These are phyloP conservation scores for Siniperca chuatsi DNA, from an alignment of 2,113 vertebrate species.

Conservation along the genomic window DNA sequence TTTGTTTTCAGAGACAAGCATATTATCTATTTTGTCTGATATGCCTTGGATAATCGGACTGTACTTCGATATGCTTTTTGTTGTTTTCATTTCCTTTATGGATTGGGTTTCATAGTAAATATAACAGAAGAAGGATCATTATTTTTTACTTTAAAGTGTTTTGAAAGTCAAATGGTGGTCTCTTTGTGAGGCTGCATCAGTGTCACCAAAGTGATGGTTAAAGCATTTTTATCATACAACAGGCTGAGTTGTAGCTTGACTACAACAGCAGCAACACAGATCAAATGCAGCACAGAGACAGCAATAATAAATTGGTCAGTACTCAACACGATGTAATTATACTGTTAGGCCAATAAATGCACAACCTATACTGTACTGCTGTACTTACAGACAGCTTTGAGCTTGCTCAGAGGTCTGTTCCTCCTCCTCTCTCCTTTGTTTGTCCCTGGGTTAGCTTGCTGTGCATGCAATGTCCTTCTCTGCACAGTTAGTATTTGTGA, in stretches of 20 bases:
- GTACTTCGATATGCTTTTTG: background rate
- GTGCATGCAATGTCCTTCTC: conserved; percentile 51
- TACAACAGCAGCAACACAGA: conserved; percentile 14
- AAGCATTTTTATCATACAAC: conserved; percentile 25
- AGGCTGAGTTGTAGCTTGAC: conserved; percentile 27
- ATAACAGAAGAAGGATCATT: conserved; percentile 7
- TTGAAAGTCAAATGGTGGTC: conserved; percentile 38
- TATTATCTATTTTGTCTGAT: background rate
- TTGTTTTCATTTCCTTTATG: background rate
- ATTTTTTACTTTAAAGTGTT: conserved; percentile 17
- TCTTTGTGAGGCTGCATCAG: background rate
- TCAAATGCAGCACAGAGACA: conserved; percentile 40
- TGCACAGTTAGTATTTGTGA: conserved; percentile 44
- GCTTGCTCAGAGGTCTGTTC: conserved; percentile 40
- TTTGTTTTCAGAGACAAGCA: background rate
- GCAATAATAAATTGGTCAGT: conserved; percentile 67
- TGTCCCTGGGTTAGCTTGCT: conserved; percentile 48
- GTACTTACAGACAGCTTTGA: conserved; percentile 39
- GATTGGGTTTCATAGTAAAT: background rate
- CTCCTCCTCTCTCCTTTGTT: conserved; percentile 37
- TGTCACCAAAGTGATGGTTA: conserved; percentile 12
- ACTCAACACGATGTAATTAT: conserved; percentile 65
- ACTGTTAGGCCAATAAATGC: conserved; percentile 53
- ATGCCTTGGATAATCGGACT: background rate
- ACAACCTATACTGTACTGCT: conserved; percentile 41